These are phyloP conservation scores for Catalaphyllia jardinei DNA, from an alignment of 64 coral and sea anemone genomes.

Conservation along the genomic window DNA sequence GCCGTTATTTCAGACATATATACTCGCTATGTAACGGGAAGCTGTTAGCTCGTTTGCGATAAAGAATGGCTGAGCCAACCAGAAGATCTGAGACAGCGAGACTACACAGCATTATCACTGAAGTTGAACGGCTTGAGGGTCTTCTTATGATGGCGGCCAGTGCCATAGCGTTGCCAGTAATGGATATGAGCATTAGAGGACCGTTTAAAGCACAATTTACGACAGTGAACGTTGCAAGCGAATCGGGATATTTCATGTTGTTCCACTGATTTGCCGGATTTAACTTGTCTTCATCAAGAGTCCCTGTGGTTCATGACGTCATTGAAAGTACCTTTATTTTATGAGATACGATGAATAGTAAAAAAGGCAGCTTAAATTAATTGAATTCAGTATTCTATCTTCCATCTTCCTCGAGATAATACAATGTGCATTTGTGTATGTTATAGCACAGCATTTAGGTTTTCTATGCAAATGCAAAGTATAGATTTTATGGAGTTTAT, in stretches of 20 bases:
- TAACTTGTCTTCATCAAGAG: no score
- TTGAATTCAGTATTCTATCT: no score
- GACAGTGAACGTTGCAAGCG: not conserved
- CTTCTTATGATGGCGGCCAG: constrained; percentile 5
- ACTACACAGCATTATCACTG: constrained; percentile 4
- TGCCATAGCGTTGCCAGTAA: constrained; percentile 1
- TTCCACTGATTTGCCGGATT: not conserved
- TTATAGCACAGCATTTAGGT: no score
- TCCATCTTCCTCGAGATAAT: no score
- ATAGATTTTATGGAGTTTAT: no score
- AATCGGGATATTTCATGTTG: not conserved
- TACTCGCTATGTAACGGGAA: not conserved
- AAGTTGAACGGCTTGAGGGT: constrained; percentile 16
- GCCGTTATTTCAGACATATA: not conserved
- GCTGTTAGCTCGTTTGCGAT: not conserved
- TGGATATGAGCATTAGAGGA: constrained; percentile 3
- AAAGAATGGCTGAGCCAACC: constrained; percentile 45
- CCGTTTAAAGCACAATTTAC: constrained; percentile 18
- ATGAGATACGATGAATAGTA: no score
- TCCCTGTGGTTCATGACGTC: no score
- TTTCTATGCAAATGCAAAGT: no score
- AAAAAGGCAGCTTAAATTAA: no score
- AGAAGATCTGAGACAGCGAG: constrained; percentile 41
- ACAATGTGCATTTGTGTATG: no score
- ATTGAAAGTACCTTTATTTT: no score